Evolutionary conservation across 2,888 invertebrate species (phyloP), one percentile per base, ranked within the genome.

Genomic region (Ectemnius lituratus): DNA sequence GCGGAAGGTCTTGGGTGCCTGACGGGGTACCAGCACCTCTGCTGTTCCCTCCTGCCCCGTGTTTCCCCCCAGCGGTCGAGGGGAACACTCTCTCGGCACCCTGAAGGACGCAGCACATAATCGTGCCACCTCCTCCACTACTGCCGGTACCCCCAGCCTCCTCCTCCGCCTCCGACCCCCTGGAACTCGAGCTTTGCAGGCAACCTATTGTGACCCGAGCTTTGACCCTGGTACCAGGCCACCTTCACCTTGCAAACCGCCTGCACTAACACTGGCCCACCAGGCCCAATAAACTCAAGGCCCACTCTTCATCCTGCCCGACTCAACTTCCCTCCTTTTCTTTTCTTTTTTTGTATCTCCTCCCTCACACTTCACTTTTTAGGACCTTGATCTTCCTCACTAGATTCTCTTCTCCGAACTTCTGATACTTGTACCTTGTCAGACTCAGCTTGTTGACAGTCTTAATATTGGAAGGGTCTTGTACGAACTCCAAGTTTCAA

Each of bases 81-180:
- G 88, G 89, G 82, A 88, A 89, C 79, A 89, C 89, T 78, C 88
- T 84, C 83, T 87, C 89, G 81, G 88, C 89, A 81, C 89, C 86
- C 81, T 89, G 89, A 81, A 89, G 87, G 82, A 89, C 88, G 87
- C 88, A 89, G 86, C 88, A 89, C 88, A 89, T 89, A 73, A 85
- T 88, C 72, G 86, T 80, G 81, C 86, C 82, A 77, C 85, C 81
- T 70, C 82, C 84, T 66, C 80, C 85, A 46, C 70, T 68, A 13
- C 78, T 84, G 62, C 79, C 83, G 76, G 76, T 64, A 63, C 66
- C 80, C 72, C 77, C 82, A 75, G 76, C 78, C 80, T 78, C 84
- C 77, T 75, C 84, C 77, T 74, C 84, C 83, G 79, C 84, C 86
- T 79, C 80, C 81, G 80, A 79, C 81, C 86, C 88, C 87, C 88